These are phyloP conservation scores for Ahaetulla prasina DNA, from an alignment of 2,113 vertebrate genomes.

Conservation along the genomic window DNA sequence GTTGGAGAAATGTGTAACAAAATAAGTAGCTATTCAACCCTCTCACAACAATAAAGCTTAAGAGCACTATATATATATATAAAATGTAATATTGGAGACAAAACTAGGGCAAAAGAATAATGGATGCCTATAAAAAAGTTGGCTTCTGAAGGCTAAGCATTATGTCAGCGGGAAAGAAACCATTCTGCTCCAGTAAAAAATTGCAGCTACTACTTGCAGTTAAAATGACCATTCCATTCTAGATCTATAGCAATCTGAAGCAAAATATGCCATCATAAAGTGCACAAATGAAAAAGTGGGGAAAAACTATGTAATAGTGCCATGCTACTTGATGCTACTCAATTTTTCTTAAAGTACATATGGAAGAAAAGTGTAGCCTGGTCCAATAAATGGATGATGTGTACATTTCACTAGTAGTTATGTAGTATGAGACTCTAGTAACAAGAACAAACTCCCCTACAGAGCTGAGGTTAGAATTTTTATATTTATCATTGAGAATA, in stretches of 20 bases:
- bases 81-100: neutral
- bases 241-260: neutral
- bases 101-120: neutral
- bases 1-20: neutral
- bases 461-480: neutral
- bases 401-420: neutral
- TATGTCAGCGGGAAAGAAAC: neutral
- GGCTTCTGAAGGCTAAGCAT: neutral
- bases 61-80: neutral
- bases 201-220: neutral
- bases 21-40: neutral
- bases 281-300: neutral
- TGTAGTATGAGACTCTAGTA: neutral
- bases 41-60: neutral
- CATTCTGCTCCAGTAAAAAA: neutral
- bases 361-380: neutral
- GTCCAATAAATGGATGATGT: neutral
- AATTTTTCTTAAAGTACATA: neutral
- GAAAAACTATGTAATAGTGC: neutral
- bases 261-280: neutral
- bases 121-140: neutral
- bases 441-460: neutral
- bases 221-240: neutral
- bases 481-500: neutral
- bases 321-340: neutral